Base-by-base conservation (phyloP, 1,140 invertebrate genomes). In the Zaprionus gabonicus region DNA sequence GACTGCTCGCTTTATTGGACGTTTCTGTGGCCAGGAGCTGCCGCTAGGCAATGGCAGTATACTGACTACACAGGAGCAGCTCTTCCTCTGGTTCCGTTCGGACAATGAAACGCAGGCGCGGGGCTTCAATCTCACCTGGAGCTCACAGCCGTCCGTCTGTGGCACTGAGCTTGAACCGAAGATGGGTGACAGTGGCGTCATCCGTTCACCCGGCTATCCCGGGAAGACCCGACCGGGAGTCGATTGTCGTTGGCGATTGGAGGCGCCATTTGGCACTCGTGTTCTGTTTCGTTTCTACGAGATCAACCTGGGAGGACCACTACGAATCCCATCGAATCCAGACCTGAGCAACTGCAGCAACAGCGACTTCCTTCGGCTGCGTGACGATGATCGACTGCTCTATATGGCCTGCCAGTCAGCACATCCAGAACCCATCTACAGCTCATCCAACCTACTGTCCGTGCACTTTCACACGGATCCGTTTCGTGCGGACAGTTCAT, bases 141-240 rank as follows among this genome's bases (percentile, higher is more conserved):
- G 93, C 41, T 95, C 95, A 2, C 94, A 95, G 15, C 79, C 93
- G 25, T 96, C 97, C 59, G 85, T 95, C 9, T 98, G 97, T 93
- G 97, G 97, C 6, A 95, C 94, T 1, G 67, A 86, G 9, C 82
- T 97, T 9, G 74, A 91, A 1, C 92, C 94, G 4, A 12, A 49
- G 0, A 7, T 53, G 6, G 93, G 90, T 23, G 88, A 96, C 25
- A 82, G 92, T 12, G 97, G 97, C 5, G 94, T 95, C 0, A 94
- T 98, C 20, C 95, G 93, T 68, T 97, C 97, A 10, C 97, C 97
- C 1, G 97, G 97, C 9, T 98, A 95, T 73, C 97, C 97, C 2
- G 95, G 96, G 25, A 94, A 94, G 70, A 97, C 98, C 91, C 96
- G 97, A 2, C 93, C 94, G 1, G 95, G 96, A 78, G 88, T 95